Base-by-base conservation (phyloP, 2,888 invertebrate genomes). In the Hirudinaria manillensis region DNA sequence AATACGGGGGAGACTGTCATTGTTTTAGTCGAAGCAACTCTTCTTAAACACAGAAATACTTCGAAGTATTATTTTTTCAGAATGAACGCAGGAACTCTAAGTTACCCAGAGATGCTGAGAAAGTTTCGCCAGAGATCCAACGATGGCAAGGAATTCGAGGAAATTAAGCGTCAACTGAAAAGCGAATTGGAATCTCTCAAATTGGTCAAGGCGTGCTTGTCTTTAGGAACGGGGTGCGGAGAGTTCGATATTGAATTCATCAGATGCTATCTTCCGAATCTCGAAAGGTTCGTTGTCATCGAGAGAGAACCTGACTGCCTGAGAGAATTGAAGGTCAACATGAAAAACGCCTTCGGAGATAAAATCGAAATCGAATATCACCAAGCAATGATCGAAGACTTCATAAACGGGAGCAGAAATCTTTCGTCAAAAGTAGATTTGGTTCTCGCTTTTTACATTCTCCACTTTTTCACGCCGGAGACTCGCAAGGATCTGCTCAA, bases 231-330 rank as follows among this genome's bases (percentile, higher is more conserved):
- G 6, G 70, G 70, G 19, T 45, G 19, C 27, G 70, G 70, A 24
- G 45, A 45, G 10, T 70, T 36, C 38, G 70, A 70, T n/a, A 27
- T 70, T n/a, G 70, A 70, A n/a, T 70, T 70, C 70, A 38, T 70
- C 70, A 38, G 24, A n/a, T 1, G 45, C 34, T 70, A 51, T n/a
- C 45, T 70, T 27, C 70, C 70, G 24, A 45, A 51, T 24, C 24
- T 70, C 24, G 45, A 51, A 13, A 38, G 13, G 24, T 24, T 70
- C 24, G 24, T 70, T 7, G 70, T 51, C 51, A 13, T 70, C 38
- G 70, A 70, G 45, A 70, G n/a, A n/a, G 51, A 70, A 13, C 24
- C 27, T n/a, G 6, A 51, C 24, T 70, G 70, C n/a, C 13, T 70
- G 24, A 29, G 2, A 10, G 70, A 45, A 13, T 51, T 70, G n/a